Base-by-base conservation (phyloP, 2,113 vertebrate genomes). In the Apus apus region DNA sequence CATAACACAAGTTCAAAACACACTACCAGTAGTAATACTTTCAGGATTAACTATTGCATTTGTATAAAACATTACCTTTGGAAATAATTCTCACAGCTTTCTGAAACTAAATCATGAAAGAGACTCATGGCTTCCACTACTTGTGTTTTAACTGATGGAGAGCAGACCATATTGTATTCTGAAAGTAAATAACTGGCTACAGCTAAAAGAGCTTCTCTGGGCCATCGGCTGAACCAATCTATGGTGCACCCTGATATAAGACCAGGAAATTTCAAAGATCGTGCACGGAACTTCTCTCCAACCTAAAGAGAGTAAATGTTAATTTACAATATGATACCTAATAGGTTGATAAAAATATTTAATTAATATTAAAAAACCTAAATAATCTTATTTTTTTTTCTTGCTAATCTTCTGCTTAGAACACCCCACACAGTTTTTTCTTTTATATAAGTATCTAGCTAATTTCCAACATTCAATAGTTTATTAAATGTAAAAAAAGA, bases 181-280 rank as follows among this genome's bases (percentile, higher is more conserved):
- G 93, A 97, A 68, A 98, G 97, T 70, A 98, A 98, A 58, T 98
- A 97, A 60, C 85, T 97, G 62, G 98, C 97, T 61, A 98, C 98
- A 8, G 98, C 98, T 9, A 98, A 21, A 64, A 98, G 97, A 30
- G 98, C 98, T 93, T 98, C 98, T 79, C 46, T 97, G 3, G 98
- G 98, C 98, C 98, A 98, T 51, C 58, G 97, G 61, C 97, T 98
- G 80, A 98, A 98, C 98, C 98, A 98, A 54, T 98, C 98, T 97
- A 98, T 98, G 14, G 98, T 98, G 80, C 98, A 98, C 3, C 98
- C 98, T 8, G 98, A 98, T 91, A 98, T 98, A 68, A 98, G 96
- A 65, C 98, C 98, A 65, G 98, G 98, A 90, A 98, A 98, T 57
- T 98, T 98, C 96, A 98, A 93, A 56, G 98, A 98, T 11, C 97